Evolutionary conservation across 2,113 vertebrate species (phyloP).

Genomic region (Rousettus leschenaultii): DNA sequence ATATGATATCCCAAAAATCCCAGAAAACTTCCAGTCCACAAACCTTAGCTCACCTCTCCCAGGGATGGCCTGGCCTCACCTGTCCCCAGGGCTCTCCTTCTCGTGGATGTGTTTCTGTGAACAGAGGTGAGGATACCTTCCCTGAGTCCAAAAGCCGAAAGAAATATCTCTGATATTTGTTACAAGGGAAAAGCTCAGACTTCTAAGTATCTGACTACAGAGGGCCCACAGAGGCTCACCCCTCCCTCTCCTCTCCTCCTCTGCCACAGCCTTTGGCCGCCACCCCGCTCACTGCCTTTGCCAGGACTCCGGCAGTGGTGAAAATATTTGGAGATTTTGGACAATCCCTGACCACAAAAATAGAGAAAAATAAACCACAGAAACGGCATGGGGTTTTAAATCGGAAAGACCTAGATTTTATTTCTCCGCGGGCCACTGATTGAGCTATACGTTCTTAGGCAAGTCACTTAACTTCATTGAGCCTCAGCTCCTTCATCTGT

Average conservation of each 20-base stretch:
- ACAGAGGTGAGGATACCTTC: not conserved
- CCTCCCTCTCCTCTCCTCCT: not conserved
- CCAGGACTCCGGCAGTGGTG: not conserved
- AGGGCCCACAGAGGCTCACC: not conserved
- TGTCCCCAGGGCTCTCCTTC: not conserved
- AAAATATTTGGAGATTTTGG: constrained; percentile 6
- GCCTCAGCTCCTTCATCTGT: not conserved
- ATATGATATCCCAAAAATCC: not conserved
- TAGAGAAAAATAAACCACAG: not conserved
- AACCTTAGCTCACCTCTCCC: not conserved
- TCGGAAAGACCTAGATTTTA: not conserved
- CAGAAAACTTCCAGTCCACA: not conserved
- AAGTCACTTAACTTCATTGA: not conserved
- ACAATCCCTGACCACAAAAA: not conserved
- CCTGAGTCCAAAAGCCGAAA: not conserved
- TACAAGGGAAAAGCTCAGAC: not conserved
- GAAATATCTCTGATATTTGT: constrained; percentile 12
- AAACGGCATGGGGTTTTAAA: not conserved
- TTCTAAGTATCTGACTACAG: constrained; percentile 13
- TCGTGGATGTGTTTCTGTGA: not conserved
- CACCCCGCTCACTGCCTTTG: not conserved
- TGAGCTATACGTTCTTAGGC: not conserved
- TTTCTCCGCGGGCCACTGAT: not conserved
- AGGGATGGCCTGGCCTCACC: not conserved
- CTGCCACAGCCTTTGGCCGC: not conserved